These are phyloP conservation scores for Falco novaeseelandiae DNA, from an alignment of 2,797 vertebrate genomes.

Conservation along the genomic window DNA sequence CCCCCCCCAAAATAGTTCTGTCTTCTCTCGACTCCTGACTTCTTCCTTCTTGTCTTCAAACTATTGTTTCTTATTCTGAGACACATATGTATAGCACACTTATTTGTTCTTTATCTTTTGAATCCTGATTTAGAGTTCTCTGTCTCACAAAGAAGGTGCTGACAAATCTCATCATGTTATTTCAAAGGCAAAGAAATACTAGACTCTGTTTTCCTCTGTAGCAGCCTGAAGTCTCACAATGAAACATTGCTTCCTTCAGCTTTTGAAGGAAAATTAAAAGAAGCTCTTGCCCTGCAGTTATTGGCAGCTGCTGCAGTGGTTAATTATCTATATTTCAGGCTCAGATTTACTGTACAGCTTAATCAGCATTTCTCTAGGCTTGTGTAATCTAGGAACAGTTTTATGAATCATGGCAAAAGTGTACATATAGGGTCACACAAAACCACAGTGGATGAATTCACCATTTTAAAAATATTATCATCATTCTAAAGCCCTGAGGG, in stretches of 20 bases:
- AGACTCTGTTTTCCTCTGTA: background rate
- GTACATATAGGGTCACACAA: background rate
- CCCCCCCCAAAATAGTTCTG: background rate
- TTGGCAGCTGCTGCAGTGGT: constrained; percentile 9
- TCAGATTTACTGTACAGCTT: constrained; percentile 4
- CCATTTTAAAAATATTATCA: background rate
- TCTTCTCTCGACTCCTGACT: background rate
- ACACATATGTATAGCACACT: fast-evolving
- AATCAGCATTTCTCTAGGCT: constrained; percentile 31
- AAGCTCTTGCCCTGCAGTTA: constrained; percentile 20
- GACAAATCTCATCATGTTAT: background rate
- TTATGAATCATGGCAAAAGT: background rate
- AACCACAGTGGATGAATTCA: background rate
- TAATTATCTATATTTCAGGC: constrained; percentile 35
- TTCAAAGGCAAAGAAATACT: background rate
- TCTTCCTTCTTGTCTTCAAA: background rate
- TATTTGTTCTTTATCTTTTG: background rate
- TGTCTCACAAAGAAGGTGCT: background rate
- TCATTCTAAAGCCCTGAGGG: background rate
- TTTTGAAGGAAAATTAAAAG: constrained; percentile 43
- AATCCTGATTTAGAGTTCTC: background rate
- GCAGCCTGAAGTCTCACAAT: background rate
- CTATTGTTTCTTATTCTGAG: background rate
- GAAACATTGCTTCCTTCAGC: background rate
- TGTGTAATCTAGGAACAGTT: constrained; percentile 39